Base-by-base conservation (phyloP, 2,888 invertebrate species). In the Parasteatoda lunata region DNA sequence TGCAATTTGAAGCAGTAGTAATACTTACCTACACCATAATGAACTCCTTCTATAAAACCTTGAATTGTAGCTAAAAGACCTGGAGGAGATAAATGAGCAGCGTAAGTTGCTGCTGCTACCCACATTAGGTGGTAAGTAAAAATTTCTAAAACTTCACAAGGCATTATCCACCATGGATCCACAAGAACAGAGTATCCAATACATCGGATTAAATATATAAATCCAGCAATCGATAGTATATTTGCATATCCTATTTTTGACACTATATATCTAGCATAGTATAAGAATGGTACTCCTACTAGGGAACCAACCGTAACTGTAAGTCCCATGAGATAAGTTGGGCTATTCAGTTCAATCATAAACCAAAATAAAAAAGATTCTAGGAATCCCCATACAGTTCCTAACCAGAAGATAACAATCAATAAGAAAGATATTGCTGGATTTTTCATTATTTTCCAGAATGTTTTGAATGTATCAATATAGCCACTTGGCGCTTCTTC, bases 71-170 rank as follows among this genome's bases (percentile, higher is more conserved):
- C 97, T 83, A 97, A 92, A 89, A 97, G 93, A 90, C 95, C 96
- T 91, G 95, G 95, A 0, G 97, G 97, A 1, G 97, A 96, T 90
- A 97, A 92, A 91, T 96, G 94, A 15, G 96, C 95, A 91, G 96
- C 96, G 92, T 97, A 97, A 0, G 96, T 96, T 6, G 97, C 96
- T 0, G 96, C 96, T 65, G 97, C 96, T n/a, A 97, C 96, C 95
- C 96, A 97, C 96, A 97, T 96, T 89, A 97, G 92, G 91, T 96
- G 96, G 48, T 96, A 96, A 0, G 96, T 96, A n/a, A 96, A 92
- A 0, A 96, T 95, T 92, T 96, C 96, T 94, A 96, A 94, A 0
- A 96, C 96, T 82, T 96, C 96, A 90, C 96, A 96, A 0, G 96
- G 96, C 90, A 96, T 96, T 91, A 96, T 96, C 96, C 96, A 96